Base-by-base conservation (phyloP, 1,140 invertebrate genomes). In the Augochlora pura region DNA sequence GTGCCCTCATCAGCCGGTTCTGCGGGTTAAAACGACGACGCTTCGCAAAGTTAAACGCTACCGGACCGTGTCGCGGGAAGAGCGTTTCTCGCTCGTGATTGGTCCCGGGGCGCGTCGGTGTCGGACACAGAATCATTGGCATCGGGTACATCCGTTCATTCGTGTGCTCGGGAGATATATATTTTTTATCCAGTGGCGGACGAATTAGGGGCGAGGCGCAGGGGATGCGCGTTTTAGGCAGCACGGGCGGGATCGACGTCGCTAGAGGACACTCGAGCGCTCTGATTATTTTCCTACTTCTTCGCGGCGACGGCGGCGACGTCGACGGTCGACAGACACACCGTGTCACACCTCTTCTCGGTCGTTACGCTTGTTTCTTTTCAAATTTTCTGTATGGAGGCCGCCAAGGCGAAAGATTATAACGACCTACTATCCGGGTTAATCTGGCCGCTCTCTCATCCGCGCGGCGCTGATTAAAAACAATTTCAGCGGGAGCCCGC, bases 21-120 rank as follows among this genome's bases (percentile, higher is more conserved):
- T 73, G 52, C 60, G 71, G 66, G 78, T 83, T 81, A 70, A 85
- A 85, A 80, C 83, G 73, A 83, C 39, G 72, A 32, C 70, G 9
- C 9, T 14, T n/a, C 71, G 72, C 60, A 77, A 84, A 86, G 87
- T 86, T 87, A 88, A 88, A 85, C 77, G 83, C 69, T 87, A 87
- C 83, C 78, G 85, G 87, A 87, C 89, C 88, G 82, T 84, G 80
- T 83, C 79, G 65, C 16, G 57, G 70, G 46, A 67, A 67, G 80
- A 85, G 71, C 62, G 65, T 72, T 63, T 73, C 77, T 59, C 54
- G 54, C 78, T 32, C 57, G 60, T n/a, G 77, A 77, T 84, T 69
- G 78, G 59, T 75, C 54, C 27, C 42, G 42, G 42, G 12, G 9
- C 42, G 32, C 32, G 32, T 32, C 39, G 49, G 65, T 14, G 12